Base-by-base conservation (phyloP, 1,140 invertebrate species). In the Eumaeus atala region DNA sequence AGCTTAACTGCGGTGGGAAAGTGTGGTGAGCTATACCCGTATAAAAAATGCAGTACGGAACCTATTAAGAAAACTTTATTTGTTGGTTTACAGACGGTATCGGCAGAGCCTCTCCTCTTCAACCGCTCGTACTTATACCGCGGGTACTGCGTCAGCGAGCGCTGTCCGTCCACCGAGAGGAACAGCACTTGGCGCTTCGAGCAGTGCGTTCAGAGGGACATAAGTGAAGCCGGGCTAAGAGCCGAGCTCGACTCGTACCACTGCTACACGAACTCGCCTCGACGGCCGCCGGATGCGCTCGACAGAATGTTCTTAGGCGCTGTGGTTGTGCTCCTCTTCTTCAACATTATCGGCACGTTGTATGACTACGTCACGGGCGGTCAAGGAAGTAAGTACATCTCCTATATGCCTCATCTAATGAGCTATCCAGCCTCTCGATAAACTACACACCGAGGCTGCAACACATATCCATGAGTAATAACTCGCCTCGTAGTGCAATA, bases 81-180 rank as follows among this genome's bases (percentile, higher is more conserved):
- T n/a, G n/a, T n/a, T n/a, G n/a, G n/a, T n/a, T n/a, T n/a, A n/a
- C 59, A 77, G 72, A 61, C 64, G 33, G 67, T 67, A 37, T 66
- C 70, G 4, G 34, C 37, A 10, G 55, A 67, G 11, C 18, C 17
- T 0, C 35, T 54, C 10, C 48, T 66, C 28, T 74, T 68, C 59
- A 70, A 78, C 51, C 73, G 64, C 12, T 70, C 65, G 9, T 51
- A 54, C 0, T 28, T 76, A 3, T 64, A 76, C 58, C 72, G 73
- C 10, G 72, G 72, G 0, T 65, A 69, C 58, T 77, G 74, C 56
- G 50, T 77, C 10, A 62, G 55, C 17, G 48, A 60, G 21, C 59
- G 70, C 1, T 75, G 71, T 35, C 60, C 67, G 0, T 33, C 56
- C 10, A 14, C 17, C 9, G 73, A 68, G 35, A 12, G n/a, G 5